Evolutionary conservation across 23 tunicate species (phyloP).

Genomic region (Trididemnum nubilum): DNA sequence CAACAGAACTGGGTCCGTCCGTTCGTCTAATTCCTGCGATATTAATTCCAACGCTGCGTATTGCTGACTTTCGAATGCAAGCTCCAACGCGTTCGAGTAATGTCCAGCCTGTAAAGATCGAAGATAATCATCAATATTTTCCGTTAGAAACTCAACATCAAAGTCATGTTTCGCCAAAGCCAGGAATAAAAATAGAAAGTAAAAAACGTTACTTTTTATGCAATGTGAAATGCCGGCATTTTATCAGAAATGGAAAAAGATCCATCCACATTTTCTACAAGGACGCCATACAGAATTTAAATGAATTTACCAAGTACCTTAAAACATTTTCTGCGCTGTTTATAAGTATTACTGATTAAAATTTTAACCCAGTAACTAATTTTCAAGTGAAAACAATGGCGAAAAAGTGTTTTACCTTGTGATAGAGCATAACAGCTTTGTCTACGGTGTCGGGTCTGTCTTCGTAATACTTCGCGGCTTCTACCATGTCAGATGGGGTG

Average conservation of each 20-base stretch:
- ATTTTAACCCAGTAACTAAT: too few species aligned
- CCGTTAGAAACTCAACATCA: too few species aligned
- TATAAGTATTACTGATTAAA: too few species aligned
- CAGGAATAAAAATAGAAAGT: background rate
- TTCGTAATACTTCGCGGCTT: conserved; percentile 94
- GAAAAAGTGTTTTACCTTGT: conserved; percentile 70
- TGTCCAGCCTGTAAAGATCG: conserved; percentile 66
- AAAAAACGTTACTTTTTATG: too few species aligned
- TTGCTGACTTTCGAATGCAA: conserved; percentile 88
- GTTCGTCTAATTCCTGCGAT: conserved; percentile 83
- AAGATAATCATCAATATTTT: background rate
- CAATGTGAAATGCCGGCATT: too few species aligned
- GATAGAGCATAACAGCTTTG: conserved; percentile 97
- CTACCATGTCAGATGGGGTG: conserved; percentile 90
- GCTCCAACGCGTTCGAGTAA: conserved; percentile 87
- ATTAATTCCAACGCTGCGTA: conserved; percentile 76
- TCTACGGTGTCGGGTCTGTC: conserved; percentile 81
- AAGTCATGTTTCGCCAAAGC: too few species aligned
- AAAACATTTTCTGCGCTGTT: too few species aligned
- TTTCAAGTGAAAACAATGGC: too few species aligned
- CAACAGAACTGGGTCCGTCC: conserved; percentile 83
- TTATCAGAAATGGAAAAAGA: too few species aligned
- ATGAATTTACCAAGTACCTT: too few species aligned
- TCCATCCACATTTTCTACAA: too few species aligned
- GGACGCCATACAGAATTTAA: too few species aligned